Evolutionary conservation across 2,888 invertebrate genomes (phyloP).

Genomic region (Chymomyza caudatula): DNA sequence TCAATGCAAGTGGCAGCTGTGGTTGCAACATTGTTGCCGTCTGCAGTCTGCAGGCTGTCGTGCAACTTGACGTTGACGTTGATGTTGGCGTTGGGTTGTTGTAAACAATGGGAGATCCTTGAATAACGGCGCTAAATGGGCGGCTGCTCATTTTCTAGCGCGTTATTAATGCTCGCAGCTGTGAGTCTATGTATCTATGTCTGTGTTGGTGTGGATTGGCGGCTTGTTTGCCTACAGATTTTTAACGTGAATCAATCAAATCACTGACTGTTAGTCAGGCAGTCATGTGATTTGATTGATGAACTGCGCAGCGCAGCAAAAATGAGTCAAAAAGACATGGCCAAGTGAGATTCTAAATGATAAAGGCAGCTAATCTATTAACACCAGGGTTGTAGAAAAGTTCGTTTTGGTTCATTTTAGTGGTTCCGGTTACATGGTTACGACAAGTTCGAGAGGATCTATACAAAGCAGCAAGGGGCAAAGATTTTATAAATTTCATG

Average conservation of each 20-base stretch:
- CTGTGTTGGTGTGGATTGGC: constrained; percentile 27
- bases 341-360: neutral
- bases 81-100: constrained; percentile 16
- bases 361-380: neutral
- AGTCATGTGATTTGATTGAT: constrained; percentile 71
- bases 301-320: constrained; percentile 42
- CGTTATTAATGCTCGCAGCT: constrained; percentile 33
- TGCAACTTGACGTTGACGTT: constrained; percentile 11
- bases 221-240: constrained; percentile 49
- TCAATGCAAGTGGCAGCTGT: constrained; percentile 61
- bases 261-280: constrained; percentile 71
- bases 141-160: constrained; percentile 35
- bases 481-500: no score
- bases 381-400: neutral
- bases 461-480: no score
- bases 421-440: neutral
- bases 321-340: neutral
- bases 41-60: constrained; percentile 1
- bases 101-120: constrained; percentile 50
- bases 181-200: constrained; percentile 8
- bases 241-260: constrained; percentile 71
- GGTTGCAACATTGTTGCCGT: constrained; percentile 58
- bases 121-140: constrained; percentile 29
- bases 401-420: neutral
- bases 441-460: no score